Conservation (phyloP, 2,888 invertebrate genomes). For the Elgonia sp. region DNA sequence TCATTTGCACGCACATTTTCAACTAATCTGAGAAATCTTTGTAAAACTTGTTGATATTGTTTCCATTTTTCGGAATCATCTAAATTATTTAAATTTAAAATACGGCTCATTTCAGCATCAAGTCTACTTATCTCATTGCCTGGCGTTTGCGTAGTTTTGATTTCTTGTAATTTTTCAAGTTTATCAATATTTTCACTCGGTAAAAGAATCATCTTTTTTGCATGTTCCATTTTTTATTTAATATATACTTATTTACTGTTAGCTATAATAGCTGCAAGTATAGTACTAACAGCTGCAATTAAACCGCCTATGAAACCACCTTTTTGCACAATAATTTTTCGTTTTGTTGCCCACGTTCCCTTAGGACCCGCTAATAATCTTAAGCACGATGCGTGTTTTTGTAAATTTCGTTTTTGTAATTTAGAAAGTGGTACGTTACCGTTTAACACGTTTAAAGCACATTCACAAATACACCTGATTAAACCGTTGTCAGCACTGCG, state of each 20-base stretch:
- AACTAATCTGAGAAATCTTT: too few relatives aligned
- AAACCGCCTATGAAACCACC: constrained; percentile 22
- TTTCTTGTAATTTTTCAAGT: not conserved
- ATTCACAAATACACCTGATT: constrained; percentile 23
- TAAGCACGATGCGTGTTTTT: not conserved
- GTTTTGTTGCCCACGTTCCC: too few relatives aligned
- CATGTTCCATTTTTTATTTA: constrained; percentile 11
- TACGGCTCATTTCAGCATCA: constrained; percentile 60
- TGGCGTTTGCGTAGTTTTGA: constrained; percentile 26
- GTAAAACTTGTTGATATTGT: constrained; percentile 35
- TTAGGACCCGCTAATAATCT: too few relatives aligned
- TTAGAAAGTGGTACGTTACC: constrained; percentile 11
- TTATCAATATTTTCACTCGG: not conserved
- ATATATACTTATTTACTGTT: not conserved
- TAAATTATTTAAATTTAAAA: constrained; percentile 53
- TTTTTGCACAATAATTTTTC: constrained; percentile 36
- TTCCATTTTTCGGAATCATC: constrained; percentile 68
- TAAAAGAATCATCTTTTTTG: not conserved
- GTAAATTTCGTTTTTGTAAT: not conserved
- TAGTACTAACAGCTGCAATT: too few relatives aligned
- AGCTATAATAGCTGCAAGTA: too few relatives aligned
- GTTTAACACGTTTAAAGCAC: constrained; percentile 25
- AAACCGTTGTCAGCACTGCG: not conserved
- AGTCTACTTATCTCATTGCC: constrained; percentile 40
- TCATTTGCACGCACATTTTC: not conserved